Conservation (phyloP, 2,888 invertebrate genomes). For the Nymphalis polychloros region DNA sequence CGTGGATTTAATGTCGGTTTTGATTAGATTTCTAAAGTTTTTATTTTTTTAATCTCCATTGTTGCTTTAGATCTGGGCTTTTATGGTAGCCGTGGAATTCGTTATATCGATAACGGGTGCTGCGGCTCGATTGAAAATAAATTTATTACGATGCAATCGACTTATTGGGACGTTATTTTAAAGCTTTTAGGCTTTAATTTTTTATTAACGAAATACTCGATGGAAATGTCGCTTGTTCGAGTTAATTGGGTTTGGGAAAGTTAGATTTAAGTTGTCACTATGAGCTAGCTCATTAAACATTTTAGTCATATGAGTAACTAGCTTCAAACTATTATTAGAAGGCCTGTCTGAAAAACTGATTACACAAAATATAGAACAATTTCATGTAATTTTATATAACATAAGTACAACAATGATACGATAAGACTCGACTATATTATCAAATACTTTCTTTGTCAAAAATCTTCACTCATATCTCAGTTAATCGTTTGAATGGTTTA, state of each 20-base stretch:
- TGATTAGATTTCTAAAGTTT: constrained; percentile 74
- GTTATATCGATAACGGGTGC: constrained; percentile 37
- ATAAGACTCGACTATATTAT: too few relatives aligned
- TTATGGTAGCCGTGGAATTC: constrained; percentile 46
- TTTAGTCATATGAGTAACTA: too few relatives aligned
- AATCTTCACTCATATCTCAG: too few relatives aligned
- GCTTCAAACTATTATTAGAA: too few relatives aligned
- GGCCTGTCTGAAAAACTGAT: too few relatives aligned
- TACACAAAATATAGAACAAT: too few relatives aligned
- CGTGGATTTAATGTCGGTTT: constrained; percentile 65
- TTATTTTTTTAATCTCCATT: constrained; percentile 66
- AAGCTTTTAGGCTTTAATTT: constrained; percentile 12
- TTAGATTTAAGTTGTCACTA: background rate
- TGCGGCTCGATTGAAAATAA: constrained; percentile 43
- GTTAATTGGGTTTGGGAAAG: too few relatives aligned
- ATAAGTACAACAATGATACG: too few relatives aligned
- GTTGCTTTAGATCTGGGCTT: constrained; percentile 45
- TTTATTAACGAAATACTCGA: background rate
- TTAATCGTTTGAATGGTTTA: too few relatives aligned
- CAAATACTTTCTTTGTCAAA: too few relatives aligned
- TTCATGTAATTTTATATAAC: too few relatives aligned
- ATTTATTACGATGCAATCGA: constrained; percentile 37
- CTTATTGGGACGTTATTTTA: constrained; percentile 5
- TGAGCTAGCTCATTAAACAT: background rate
- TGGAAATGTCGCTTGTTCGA: background rate